Evolutionary conservation across 2,888 invertebrate species (phyloP), one percentile per base, ranked within the genome.

Genomic region (Tetragonisca angustula): DNA sequence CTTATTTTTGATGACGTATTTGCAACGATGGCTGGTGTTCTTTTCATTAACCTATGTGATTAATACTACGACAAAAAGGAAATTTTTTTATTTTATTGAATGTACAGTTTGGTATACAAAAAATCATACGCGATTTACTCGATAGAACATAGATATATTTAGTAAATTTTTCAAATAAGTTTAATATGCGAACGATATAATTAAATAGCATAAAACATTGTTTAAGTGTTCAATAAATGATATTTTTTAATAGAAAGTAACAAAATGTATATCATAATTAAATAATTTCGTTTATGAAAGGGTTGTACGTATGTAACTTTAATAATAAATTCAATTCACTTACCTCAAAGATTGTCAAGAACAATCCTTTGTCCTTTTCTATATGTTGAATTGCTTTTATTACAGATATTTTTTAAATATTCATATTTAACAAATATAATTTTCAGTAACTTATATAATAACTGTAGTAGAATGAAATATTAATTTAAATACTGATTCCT

Each of bases 271-370:
- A 9, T 65, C 17, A 24, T 54, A 54, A 24, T 36, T 36, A 27
- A 73, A 73, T 56, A 50, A 54, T 43, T 68, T 27, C n/a, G 43
- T 67, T 69, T 75, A 75, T 69, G 43, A 21, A 75, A 75, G 21
- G 69, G 36, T 56, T 9, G 5, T 56, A 56, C 43, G 71, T 65
- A 64, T 0, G 6, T 65, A 27, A 43, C 1, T 65, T n/a, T 32
- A 54, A 27, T 54, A n/a, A 70, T 54, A 65, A 64, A 56, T 54
- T 49, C 5, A 54, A 36, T 43, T 43, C 24, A 24, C 11, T 73
- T 32, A 64, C 3, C 6, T 56, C 32, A n/a, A 43, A 32, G 2
- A 2, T 61, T 52, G 64, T 62, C 24, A 65, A n/a, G 36, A 32
- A 2, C 21, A 19, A 65, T 64, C 17, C 13, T 64, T 21, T 64